Percentiles rank a stretch among this genome's conserved stretches.
phyloP scores from a whole-genome alignment of 2,797 vertebrate species.

The Chelonia mydas region DNA sequence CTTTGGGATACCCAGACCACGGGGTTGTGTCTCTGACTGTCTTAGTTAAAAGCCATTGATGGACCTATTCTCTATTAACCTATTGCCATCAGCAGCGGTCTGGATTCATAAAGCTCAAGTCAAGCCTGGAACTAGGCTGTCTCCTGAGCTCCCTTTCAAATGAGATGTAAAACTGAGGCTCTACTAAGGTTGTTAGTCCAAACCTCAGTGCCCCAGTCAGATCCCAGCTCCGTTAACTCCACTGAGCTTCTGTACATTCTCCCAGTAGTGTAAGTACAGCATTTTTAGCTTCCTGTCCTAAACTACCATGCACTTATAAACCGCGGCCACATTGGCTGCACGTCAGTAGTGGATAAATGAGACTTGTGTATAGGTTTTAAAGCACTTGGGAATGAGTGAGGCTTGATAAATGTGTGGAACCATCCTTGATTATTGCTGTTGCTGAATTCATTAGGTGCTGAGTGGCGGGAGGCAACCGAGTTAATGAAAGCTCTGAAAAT shows the following conservation, averaged over 20 bases:
- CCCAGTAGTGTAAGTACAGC: not conserved
- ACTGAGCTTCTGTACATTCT: not conserved
- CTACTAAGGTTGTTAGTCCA: not conserved
- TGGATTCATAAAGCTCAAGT: not conserved
- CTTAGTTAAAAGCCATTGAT: not conserved
- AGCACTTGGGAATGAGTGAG: not conserved
- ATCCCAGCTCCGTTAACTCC: not conserved
- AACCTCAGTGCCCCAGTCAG: not conserved
- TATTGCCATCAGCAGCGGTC: not conserved
- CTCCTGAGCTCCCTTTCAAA: not conserved
- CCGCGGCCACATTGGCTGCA: not conserved
- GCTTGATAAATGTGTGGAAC: not conserved
- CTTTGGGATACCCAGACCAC: not conserved
- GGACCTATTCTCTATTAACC: not conserved
- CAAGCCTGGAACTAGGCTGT: not conserved
- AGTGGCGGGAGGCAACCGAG: constrained; percentile 48
- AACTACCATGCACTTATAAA: not conserved
- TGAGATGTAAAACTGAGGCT: not conserved
- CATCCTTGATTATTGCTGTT: not conserved
- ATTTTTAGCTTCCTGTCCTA: not conserved
- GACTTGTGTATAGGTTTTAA: too few species aligned
- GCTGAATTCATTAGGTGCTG: not conserved
- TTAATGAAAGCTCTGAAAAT: constrained; percentile 63
- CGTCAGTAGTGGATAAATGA: not conserved
- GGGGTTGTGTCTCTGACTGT: not conserved